Percentiles rank a stretch among this genome's conserved stretches.
Evolutionary conservation across 2,113 vertebrate species (phyloP).

Genomic region (Xiphophorus maculatus): DNA sequence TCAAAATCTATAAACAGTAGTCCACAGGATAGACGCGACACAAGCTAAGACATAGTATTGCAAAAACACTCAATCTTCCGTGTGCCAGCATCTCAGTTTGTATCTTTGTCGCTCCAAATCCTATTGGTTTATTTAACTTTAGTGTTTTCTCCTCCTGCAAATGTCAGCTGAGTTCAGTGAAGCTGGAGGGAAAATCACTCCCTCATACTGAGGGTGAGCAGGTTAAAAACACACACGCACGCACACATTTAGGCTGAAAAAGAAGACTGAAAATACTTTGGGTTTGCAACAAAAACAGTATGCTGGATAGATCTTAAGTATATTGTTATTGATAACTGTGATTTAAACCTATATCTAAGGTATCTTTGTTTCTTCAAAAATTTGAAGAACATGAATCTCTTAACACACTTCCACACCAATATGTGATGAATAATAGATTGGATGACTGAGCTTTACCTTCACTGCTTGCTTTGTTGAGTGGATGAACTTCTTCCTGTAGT

Average conservation of each 20-base stretch:
- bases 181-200: conserved; percentile 48
- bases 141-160: conserved; percentile 50
- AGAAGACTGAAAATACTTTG: background rate
- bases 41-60: conserved; percentile 1
- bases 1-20: background rate
- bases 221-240: conserved; percentile 29
- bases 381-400: conserved; percentile 9
- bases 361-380: conserved; percentile 2
- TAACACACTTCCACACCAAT: conserved; percentile 5
- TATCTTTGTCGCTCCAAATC: conserved; percentile 12
- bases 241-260: background rate
- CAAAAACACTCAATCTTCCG: background rate
- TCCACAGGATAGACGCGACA: background rate
- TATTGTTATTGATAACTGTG: background rate
- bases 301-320: background rate
- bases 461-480: background rate
- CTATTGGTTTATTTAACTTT: conserved; percentile 46
- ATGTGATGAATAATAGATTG: background rate
- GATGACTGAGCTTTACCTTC: conserved; percentile 1
- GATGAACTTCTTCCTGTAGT: background rate
- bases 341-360: background rate
- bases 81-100: conserved; percentile 21
- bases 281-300: conserved; percentile 20
- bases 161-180: conserved; percentile 55
- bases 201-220: conserved; percentile 30